phyloP scores from a whole-genome alignment of 2,888 invertebrate genomes.

The Incurvaria masculella region DNA sequence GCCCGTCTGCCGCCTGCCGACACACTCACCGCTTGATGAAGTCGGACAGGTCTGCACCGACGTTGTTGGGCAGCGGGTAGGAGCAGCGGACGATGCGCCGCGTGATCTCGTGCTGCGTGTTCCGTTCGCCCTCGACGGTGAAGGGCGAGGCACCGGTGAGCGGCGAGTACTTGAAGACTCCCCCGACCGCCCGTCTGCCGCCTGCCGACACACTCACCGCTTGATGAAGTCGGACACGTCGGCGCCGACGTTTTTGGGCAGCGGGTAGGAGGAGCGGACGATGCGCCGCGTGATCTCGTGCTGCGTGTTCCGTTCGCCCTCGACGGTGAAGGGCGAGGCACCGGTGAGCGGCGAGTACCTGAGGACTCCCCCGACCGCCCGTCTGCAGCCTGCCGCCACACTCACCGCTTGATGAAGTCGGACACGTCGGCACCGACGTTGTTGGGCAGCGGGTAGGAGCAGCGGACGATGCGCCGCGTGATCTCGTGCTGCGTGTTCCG shows the following conservation, averaged over 20 bases:
- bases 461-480: conserved; percentile 82
- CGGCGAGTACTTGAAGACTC: conserved; percentile 93
- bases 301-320: conserved; percentile 91
- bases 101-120: conserved; percentile 94
- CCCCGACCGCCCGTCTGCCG: conserved; percentile 99
- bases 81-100: conserved; percentile 82
- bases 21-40: conserved; percentile 58
- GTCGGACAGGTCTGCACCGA: conserved; percentile 71
- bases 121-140: conserved; percentile 91
- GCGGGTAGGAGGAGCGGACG: conserved; percentile 83
- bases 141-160: conserved; percentile 97
- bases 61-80: conserved; percentile 83
- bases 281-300: conserved; percentile 93
- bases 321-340: conserved; percentile 95
- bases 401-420: conserved; percentile 61
- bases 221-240: conserved; percentile 68
- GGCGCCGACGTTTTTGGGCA: conserved; percentile 77
- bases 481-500: conserved; percentile 94
- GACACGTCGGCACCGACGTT: conserved; percentile 70
- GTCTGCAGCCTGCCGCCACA: conserved; percentile 83
- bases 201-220: conserved; percentile 61
- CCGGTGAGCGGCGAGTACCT: conserved; percentile 96
- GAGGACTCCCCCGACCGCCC: conserved; percentile 98
- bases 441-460: conserved; percentile 86
- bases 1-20: conserved; percentile 94